Base-by-base conservation (phyloP, 2,113 vertebrate genomes). In the Clarias gariepinus region DNA sequence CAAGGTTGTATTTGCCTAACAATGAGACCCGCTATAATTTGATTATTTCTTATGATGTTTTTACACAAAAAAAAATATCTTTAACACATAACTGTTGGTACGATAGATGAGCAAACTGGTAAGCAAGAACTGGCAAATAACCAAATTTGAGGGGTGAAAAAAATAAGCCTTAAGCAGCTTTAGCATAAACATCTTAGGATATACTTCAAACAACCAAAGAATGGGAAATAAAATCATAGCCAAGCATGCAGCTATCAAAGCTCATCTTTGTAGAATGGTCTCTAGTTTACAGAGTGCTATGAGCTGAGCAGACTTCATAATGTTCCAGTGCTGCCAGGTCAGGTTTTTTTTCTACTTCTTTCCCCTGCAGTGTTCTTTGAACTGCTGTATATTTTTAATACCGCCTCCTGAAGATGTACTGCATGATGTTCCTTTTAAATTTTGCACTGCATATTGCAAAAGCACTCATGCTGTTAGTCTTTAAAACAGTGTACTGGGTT, bases 401-500 rank as follows among this genome's bases (percentile, higher is more conserved):
- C 55, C 3, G 78, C 78, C 74, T 78, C 74, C 74, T 78, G 74
- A 78, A 76, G 73, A 76, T 53, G 41, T 76, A 76, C 47, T 53
- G 73, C 41, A n/a, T n/a, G 74, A 55, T 78, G 52, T 57, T 78
- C 74, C 74, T 78, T 77, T 77, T 28, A 77, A 53, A 55, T 28
- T 55, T 13, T 10, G n/a, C 52, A 10, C 25, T 10, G n/a, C 52
- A 28, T 55, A 55, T 10, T 57, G 15, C 52, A 28, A 55, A 3
- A 78, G 74, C 74, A 16, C 7, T 78, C 74, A 28, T 9, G 52
- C 74, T 30, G 74, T 28, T 78, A 2, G 52, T 55, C 52, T 55
- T 78, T 55, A 13, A 78, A 77, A 18, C 74, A 55, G 47, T 28
- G 47, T 28, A 55, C 3, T 76, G 47, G 6, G 74, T n/a, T 77